Evolutionary conservation across 2,888 invertebrate species (phyloP), one percentile per base, ranked within the genome.

Genomic region (Nemurella pictetii): DNA sequence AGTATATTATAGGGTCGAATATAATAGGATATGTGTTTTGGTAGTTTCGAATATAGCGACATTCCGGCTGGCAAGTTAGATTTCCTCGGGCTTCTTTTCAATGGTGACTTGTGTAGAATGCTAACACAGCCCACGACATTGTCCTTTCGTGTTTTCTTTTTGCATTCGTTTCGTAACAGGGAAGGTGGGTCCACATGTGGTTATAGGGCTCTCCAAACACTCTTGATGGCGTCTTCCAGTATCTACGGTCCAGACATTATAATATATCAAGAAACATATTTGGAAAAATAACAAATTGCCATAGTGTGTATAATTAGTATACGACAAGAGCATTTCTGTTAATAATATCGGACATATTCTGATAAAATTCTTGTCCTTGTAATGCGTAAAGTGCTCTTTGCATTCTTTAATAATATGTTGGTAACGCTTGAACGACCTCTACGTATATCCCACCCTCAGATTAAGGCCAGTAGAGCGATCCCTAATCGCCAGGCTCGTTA

Each of bases 381-480:
- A 55, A 20, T 55, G 20, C 55, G 20, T 55, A 55, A 55, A 55
- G 55, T 55, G 55, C 12, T 55, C 55, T 55, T 20, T 2, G 20
- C 55, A 55, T 55, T 55, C 55, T 20, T 20, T 12, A 55, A 12
- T 55, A 12, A 55, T 55, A 55, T 55, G 55, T 55, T 12, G 20
- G 55, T 55, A 55, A 55, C 20, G 55, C 55, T 55, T 12, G 55
- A 55, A 20, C 20, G 20, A 55, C 55, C 55, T 55, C 55, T 12
- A 12, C 20, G 55, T 55, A 20, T 7, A 20, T 9, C 3, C 55
- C 55, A 55, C 55, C 55, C 55, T 12, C 12, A 75, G 75, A 75
- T 75, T 75, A 75, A 28, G 75, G 55, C 27, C 75, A 75, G 1
- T 75, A 25, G 75, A 75, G 75, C 75, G 75, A 75, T 20, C 75